phyloP scores from a whole-genome alignment of 2,888 invertebrate genomes.

The Drosophila antonietae region DNA sequence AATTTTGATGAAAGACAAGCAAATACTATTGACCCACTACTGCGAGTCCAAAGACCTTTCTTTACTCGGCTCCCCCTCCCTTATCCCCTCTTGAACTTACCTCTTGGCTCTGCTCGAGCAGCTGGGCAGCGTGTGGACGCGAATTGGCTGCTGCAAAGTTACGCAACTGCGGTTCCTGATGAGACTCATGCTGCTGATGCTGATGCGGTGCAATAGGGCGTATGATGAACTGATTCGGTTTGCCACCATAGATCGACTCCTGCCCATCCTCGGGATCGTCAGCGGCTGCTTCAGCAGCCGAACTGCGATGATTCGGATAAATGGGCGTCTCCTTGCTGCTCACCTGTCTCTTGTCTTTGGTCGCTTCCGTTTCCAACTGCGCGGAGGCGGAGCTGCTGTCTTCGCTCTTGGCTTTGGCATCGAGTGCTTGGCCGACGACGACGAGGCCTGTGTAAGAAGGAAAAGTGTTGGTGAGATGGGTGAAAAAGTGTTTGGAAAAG shows the following conservation, averaged over 20 bases:
- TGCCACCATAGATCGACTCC: slow-evolving; percentile 83
- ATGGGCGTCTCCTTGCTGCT: slow-evolving; percentile 79
- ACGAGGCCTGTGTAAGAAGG: slow-evolving; percentile 58
- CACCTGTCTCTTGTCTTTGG: slow-evolving; percentile 83
- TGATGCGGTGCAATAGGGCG: slow-evolving; percentile 82
- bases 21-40: slow-evolving; percentile 38
- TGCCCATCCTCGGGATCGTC: slow-evolving; percentile 83
- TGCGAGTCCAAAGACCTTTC: background rate
- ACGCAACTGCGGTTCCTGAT: slow-evolving; percentile 82
- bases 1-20: slow-evolving; percentile 55
- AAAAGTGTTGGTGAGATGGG: background rate
- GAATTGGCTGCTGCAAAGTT: slow-evolving; percentile 80
- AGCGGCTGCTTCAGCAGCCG: slow-evolving; percentile 35
- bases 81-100: slow-evolving; percentile 58
- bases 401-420: slow-evolving; percentile 63
- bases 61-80: background rate
- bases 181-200: slow-evolving; percentile 78
- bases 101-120: slow-evolving; percentile 84
- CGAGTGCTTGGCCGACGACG: slow-evolving; percentile 53
- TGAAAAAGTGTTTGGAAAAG: slow-evolving; percentile 4
- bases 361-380: slow-evolving; percentile 55
- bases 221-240: slow-evolving; percentile 83
- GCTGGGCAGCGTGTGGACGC: slow-evolving; percentile 81
- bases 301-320: slow-evolving; percentile 82
- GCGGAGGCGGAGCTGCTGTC: slow-evolving; percentile 41